Base-by-base conservation (phyloP, 2,888 invertebrate genomes). In the Hypolimnas misippus region DNA sequence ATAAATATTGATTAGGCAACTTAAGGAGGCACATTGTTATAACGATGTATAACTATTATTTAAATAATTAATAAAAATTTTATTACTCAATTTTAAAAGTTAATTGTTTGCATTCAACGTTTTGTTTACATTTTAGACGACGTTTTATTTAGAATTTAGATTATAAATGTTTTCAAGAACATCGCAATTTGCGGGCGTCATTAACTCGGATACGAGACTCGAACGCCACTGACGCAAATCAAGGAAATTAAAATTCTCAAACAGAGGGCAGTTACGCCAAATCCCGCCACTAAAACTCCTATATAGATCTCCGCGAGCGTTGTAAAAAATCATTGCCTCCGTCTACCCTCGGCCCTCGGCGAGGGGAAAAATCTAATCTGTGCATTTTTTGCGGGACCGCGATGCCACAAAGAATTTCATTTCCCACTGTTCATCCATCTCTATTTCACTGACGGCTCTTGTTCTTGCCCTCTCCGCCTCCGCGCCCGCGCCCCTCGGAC, bases 391-490 rank as follows among this genome's bases (percentile, higher is more conserved):
- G 92, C 92, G 92, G 87, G 92, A 89, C 90, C 91, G 91, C 91
- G 90, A 91, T 89, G 89, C 92, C 92, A 92, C 92, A 92, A 92
- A 92, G 92, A 92, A 92, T 92, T 92, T 92, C 92, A 92, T 92
- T 92, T 92, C 92, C 92, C 90, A 91, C 91, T 92, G 92, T 92
- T 92, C 92, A 92, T 92, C 92, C 92, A 91, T 92, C 92, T 92
- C 92, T 91, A 91, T 92, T 92, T 89, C 91, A 91, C 85, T 92
- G 92, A 92, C 92, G 89, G 86, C 90, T 86, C 90, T 90, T 91
- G 92, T 92, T 92, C 92, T 92, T 92, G 83, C 79, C 72, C 74
- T 76, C 74, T 80, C 82, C 74, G 79, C 75, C 74, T 73, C 77
- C 75, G 67, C 75, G 60, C 68, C 70, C 67, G 63, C 70, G 74